Base-by-base conservation (phyloP, 2,888 invertebrate genomes). In the Acanthoscelides obtectus region DNA sequence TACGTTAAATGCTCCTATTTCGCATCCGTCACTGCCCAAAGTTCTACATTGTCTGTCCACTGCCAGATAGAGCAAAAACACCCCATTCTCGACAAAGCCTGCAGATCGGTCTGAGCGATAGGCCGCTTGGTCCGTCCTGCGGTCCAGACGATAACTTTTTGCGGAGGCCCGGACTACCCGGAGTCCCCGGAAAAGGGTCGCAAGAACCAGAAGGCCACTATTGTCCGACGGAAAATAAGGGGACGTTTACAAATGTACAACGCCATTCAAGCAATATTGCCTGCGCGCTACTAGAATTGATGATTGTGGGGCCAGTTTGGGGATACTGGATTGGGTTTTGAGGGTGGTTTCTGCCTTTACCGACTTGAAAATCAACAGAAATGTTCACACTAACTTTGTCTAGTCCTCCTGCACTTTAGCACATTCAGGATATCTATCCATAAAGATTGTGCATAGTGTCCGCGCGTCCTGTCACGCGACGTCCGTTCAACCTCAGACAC, bases 181-280 rank as follows among this genome's bases (percentile, higher is more conserved):
- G 45, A 45, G 17, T 45, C 45, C 5, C 75, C 77, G 75, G 74
- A 75, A 74, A 45, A 45, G 68, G 76, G 72, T 68, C 69, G 72
- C 73, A 75, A 75, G 73, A 75, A 74, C 68, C 70, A 73, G 75
- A 70, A 73, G 79, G 77, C 79, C 79, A 79, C 79, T 12, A 45
- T 45, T 79, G 79, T 79, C 79, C 79, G 77, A 77, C 73, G 69
- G 69, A 75, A 72, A 75, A 76, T 74, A 74, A 73, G 75, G 66
- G 77, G 79, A 79, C 79, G 72, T 77, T 76, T 77, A 78, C 77
- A 79, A 79, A 79, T 79, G 77, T 75, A 76, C 76, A 45, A 45
- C 45, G 45, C 71, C 68, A 45, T 45, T 45, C 45, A 45, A 17
- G 45, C 45, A 45, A 45, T 45, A 45, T 45, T 45, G 45, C 45